Conservation (phyloP, 2,888 invertebrate genomes). For the Machimus rusticus region DNA sequence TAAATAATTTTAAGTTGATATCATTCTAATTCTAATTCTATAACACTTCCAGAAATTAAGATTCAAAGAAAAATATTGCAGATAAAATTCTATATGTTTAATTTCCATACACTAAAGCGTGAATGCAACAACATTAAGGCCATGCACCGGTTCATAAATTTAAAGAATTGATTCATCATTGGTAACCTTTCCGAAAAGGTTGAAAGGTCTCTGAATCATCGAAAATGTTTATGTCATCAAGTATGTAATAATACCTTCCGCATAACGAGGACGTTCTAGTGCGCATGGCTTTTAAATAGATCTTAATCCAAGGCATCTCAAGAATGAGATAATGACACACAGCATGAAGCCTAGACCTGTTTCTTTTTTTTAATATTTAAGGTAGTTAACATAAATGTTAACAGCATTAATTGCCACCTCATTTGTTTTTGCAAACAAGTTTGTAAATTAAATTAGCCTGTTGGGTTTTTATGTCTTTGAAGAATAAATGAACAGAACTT, state of each 20-base stretch:
- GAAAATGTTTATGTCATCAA: not conserved
- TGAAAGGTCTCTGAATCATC: not conserved
- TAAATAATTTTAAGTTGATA: not conserved
- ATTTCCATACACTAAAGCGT: no score
- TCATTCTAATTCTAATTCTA: not conserved
- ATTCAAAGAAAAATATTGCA: no score
- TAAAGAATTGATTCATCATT: not conserved
- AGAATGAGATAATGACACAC: not conserved
- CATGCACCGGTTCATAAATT: not conserved
- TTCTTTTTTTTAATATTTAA: not conserved
- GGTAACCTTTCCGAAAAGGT: not conserved
- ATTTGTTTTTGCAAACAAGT: not conserved
- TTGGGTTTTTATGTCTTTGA: not conserved
- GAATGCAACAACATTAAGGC: not conserved
- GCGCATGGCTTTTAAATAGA: not conserved
- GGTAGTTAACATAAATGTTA: not conserved
- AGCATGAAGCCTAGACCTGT: not conserved
- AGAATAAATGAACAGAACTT: not conserved
- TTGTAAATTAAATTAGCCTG: not conserved
- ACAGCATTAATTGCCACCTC: not conserved
- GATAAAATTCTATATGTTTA: not conserved
- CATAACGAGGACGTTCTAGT: not conserved
- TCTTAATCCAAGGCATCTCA: not conserved
- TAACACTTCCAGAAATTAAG: no score
- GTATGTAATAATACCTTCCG: not conserved